These are phyloP conservation scores for Apocheima hispidaria DNA, from an alignment of 2,888 invertebrate species.

Conservation along the genomic window DNA sequence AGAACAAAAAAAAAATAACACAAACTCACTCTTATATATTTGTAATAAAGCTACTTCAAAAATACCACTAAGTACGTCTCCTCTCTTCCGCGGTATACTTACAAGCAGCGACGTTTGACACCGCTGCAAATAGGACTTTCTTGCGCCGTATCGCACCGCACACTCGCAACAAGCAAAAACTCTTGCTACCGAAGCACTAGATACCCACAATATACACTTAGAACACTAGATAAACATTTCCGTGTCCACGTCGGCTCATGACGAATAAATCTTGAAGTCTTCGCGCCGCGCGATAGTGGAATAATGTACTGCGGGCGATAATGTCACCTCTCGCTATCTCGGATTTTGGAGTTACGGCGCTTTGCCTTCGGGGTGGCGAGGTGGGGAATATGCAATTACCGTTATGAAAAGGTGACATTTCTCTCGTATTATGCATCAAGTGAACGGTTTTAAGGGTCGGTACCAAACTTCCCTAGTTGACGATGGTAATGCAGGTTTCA, in stretches of 20 bases:
- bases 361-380: conserved; percentile 25
- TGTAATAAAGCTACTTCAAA: too few species aligned
- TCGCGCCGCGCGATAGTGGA: conserved; percentile 60
- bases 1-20: too few species aligned
- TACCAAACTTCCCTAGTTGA: too few species aligned
- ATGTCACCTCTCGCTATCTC: conserved; percentile 57
- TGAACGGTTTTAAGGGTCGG: too few species aligned
- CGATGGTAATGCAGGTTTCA: too few species aligned
- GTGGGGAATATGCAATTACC: conserved; percentile 19
- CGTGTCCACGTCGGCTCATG: conserved; percentile 69
- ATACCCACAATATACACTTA: conserved; percentile 58
- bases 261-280: conserved; percentile 78
- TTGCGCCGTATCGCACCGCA: conserved; percentile 34
- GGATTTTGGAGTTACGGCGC: conserved; percentile 45
- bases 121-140: conserved; percentile 20
- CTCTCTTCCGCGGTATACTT: not conserved
- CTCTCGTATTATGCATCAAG: not conserved
- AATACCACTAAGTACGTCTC: too few species aligned
- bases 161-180: conserved; percentile 53
- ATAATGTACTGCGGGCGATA: conserved; percentile 56
- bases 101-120: conserved; percentile 21
- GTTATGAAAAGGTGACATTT: not conserved
- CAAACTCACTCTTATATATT: too few species aligned
- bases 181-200: conserved; percentile 61
- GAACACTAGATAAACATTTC: conserved; percentile 72